phyloP scores from a whole-genome alignment of 2,797 vertebrate species.

The Sitta carolinensis region DNA sequence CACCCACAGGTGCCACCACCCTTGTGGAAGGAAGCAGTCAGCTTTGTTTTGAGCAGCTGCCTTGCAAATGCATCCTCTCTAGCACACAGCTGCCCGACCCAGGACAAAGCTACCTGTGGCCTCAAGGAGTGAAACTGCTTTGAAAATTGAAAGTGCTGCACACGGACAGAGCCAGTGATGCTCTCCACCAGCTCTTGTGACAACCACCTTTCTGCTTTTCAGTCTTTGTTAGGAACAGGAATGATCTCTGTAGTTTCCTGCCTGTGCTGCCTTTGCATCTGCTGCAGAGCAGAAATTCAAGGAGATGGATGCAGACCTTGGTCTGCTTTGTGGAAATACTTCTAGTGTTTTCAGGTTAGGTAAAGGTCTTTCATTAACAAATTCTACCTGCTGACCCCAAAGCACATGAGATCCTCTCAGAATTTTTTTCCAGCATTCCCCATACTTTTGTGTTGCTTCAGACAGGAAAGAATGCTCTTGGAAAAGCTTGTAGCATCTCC shows the following conservation, averaged over 20 bases:
- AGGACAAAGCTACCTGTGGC: not conserved
- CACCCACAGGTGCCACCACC: not conserved
- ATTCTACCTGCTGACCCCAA: not conserved
- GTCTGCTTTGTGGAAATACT: not conserved
- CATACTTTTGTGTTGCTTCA: not conserved
- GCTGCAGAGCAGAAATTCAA: not conserved
- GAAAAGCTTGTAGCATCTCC: slow-evolving; percentile 25
- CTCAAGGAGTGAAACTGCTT: not conserved
- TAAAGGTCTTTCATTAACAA: not conserved
- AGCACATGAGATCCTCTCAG: not conserved
- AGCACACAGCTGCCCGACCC: not conserved
- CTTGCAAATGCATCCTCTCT: not conserved
- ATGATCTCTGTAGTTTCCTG: not conserved
- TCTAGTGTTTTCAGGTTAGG: not conserved
- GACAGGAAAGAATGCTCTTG: not conserved
- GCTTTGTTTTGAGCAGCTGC: not conserved
- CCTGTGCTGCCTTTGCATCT: not conserved
- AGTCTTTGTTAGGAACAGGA: not conserved
- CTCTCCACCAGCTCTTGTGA: not conserved
- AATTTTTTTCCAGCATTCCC: slow-evolving; percentile 4
- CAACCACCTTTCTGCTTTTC: not conserved
- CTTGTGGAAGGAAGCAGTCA: not conserved
- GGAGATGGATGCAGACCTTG: not conserved
- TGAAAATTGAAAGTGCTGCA: not conserved
- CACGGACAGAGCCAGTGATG: not conserved